Evolutionary conservation across 1,140 invertebrate genomes (phyloP), one percentile per base, ranked within the genome.

Genomic region (Octopus sinensis): DNA sequence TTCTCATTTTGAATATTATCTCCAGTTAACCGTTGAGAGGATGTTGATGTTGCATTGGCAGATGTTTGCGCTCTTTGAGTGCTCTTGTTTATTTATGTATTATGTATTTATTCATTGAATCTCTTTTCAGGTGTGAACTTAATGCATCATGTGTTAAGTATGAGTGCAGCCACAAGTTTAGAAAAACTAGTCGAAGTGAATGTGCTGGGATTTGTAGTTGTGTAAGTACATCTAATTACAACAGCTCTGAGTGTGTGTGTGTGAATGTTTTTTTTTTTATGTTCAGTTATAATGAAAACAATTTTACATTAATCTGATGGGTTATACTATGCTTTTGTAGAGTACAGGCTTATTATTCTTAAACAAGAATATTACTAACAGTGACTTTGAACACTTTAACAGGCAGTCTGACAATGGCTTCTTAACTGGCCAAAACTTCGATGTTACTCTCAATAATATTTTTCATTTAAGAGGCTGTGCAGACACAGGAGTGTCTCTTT

Each of bases 131-230:
- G 87, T 85, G 87, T 82, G 53, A 93, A 93, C 84, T 92, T 99
- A 12, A 90, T 96, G 4, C 96, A 98, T 92, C 96, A 97, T 89
- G 91, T 99, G 43, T 91, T 98, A 0, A 95, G 96, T 6, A 93
- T 98, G 0, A 97, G 90, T 81, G 88, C 89, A 81, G 93, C 95
- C 79, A 93, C 93, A 0, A 87, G 87, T 54, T 93, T 94, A 51
- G 91, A 92, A 17, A 94, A 95, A 79, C 94, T 97, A 12, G 94
- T 98, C 81, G 93, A 94, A 82, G 95, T 94, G 13, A 98, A 98
- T 91, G 93, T 98, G 9, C 95, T 95, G 52, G 97, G 97, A 81
- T 98, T 97, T 91, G 93, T 97, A 83, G 97, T 96, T 87, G 95
- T 98, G 96, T 97, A 93, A 94, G 96, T 95, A 78, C n/a, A 62